Evolutionary conservation across 2,113 vertebrate genomes (phyloP).

Genomic region (Mystacornis crossleyi): DNA sequence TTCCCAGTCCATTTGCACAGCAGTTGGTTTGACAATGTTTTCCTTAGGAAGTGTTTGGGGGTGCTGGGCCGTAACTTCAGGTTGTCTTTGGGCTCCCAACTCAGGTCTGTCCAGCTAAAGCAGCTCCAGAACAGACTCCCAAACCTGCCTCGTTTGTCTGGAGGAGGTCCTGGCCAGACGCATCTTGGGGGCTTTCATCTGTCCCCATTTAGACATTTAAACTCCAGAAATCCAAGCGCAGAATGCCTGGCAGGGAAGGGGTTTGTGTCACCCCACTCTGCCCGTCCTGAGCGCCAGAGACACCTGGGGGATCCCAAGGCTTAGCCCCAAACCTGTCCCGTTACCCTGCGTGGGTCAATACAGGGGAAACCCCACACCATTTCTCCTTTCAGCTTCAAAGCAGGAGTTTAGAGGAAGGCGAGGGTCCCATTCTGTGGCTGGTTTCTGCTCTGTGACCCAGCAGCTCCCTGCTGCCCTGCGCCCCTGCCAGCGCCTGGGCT

Average conservation of each 20-base stretch:
- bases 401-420: not conserved
- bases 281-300: not conserved
- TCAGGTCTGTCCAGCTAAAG: not conserved
- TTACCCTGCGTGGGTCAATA: not conserved
- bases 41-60: not conserved
- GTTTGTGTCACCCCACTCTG: not conserved
- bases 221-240: not conserved
- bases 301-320: not conserved
- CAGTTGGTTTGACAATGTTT: not conserved
- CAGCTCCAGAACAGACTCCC: not conserved
- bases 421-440: fast-evolving
- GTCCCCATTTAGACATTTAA: not conserved
- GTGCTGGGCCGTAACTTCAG: not conserved
- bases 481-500: not conserved
- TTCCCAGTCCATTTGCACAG: not conserved
- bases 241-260: not conserved
- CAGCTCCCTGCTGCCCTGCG: not conserved
- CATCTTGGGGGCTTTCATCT: not conserved
- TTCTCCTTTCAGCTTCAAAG: not conserved
- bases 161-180: not conserved
- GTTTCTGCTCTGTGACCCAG: not conserved
- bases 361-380: not conserved
- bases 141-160: not conserved
- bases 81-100: not conserved
- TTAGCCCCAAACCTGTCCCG: not conserved